These are phyloP conservation scores for Drosophila robusta DNA, from an alignment of 2,888 invertebrate genomes.

Conservation along the genomic window DNA sequence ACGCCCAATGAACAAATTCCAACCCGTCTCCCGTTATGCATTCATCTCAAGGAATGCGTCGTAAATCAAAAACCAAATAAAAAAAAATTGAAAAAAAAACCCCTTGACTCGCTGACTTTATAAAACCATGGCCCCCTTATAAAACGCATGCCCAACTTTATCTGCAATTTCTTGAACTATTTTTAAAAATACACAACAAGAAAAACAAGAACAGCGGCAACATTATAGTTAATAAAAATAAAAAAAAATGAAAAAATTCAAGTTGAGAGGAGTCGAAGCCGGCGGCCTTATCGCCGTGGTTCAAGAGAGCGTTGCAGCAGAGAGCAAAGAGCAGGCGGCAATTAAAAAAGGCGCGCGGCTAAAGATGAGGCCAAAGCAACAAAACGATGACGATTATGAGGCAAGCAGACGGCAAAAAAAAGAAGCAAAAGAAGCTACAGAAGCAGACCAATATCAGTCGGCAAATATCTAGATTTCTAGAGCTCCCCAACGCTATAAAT, in stretches of 20 bases:
- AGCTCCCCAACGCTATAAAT: constrained; percentile 37
- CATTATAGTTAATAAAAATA: constrained; percentile 5
- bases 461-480: constrained; percentile 9
- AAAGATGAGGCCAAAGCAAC: constrained; percentile 43
- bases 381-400: constrained; percentile 39
- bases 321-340: constrained; percentile 37
- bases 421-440: constrained; percentile 19
- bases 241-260: neutral
- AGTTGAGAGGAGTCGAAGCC: constrained; percentile 14
- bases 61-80: constrained; percentile 44
- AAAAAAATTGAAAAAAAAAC: neutral
- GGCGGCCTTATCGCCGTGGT: constrained; percentile 35
- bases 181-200: constrained; percentile 36
- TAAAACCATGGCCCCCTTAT: constrained; percentile 6
- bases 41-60: constrained; percentile 32
- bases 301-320: constrained; percentile 12
- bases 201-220: constrained; percentile 19
- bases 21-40: constrained; percentile 35
- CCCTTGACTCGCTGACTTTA: constrained; percentile 35
- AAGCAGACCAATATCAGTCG: no score
- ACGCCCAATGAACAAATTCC: constrained; percentile 32
- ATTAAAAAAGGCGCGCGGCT: constrained; percentile 40
- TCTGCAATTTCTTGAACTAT: constrained; percentile 53
- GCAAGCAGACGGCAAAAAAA: constrained; percentile 7
- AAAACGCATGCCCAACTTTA: constrained; percentile 35